phyloP scores from a whole-genome alignment of 2,797 vertebrate genomes.

The Danio aesculapii region DNA sequence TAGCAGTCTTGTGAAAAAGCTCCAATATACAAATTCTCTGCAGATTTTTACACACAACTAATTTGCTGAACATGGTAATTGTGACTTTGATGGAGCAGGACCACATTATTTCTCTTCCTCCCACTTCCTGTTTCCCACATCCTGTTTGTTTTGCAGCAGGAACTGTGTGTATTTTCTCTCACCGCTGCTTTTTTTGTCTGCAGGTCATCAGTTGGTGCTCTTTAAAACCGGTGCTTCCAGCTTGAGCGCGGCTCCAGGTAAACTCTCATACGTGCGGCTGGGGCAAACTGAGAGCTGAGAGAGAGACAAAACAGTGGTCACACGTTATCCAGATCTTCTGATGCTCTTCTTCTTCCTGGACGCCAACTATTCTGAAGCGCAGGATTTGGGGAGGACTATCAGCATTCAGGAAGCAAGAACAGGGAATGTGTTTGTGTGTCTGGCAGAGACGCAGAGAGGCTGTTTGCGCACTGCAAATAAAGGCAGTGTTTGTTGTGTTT shows the following conservation, averaged over 20 bases:
- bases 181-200: not conserved
- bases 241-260: conserved; percentile 76
- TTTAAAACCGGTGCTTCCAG: conserved; percentile 85
- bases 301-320: conserved; percentile 66
- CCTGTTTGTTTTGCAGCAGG: not conserved
- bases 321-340: conserved; percentile 43
- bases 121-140: conserved; percentile 15
- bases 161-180: conserved; percentile 1
- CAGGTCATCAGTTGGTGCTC: conserved; percentile 88
- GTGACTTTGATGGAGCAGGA: not conserved
- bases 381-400: not conserved
- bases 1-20: too few relatives aligned
- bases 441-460: conserved; percentile 7
- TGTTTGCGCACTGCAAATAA: not conserved
- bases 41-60: not conserved
- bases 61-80: not conserved
- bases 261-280: conserved; percentile 81
- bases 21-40: too few relatives aligned
- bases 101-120: conserved; percentile 51
- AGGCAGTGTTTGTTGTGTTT: too few relatives aligned
- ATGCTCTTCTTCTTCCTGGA: not conserved
- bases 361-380: not conserved
- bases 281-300: conserved; percentile 71
- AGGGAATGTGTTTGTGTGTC: conserved; percentile 23
- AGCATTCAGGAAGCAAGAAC: conserved; percentile 2